Percentiles rank a stretch among this genome's conserved stretches.
These are phyloP conservation scores for Sitta carolinensis DNA, from an alignment of 2,797 vertebrate species.

Conservation along the genomic window DNA sequence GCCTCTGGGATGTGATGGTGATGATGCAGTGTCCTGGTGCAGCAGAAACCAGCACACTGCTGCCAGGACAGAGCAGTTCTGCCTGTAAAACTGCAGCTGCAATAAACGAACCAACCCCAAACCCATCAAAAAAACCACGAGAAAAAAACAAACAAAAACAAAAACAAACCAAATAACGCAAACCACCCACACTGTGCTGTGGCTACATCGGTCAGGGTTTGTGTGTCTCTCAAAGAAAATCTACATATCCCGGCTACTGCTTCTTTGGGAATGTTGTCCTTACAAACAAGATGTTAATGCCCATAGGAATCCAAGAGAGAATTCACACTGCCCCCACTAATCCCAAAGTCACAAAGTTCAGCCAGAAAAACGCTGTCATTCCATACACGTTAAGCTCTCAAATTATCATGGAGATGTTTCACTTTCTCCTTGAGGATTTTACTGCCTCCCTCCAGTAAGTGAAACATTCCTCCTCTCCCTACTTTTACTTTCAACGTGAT, in stretches of 20 bases:
- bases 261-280: background rate
- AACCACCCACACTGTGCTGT: background rate
- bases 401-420: background rate
- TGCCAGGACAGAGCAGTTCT: background rate
- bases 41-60: background rate
- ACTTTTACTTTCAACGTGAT: background rate
- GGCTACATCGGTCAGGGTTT: background rate
- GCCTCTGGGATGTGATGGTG: too few relatives aligned
- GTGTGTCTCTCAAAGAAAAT: background rate
- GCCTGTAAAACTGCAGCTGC: background rate
- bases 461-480: background rate
- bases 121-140: background rate
- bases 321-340: background rate
- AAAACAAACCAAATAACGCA: too few relatives aligned
- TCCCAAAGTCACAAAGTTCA: background rate
- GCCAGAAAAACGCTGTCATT: background rate
- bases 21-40: too few relatives aligned
- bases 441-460: background rate
- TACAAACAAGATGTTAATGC: background rate
- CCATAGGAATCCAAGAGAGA: background rate
- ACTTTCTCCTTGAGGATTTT: background rate
- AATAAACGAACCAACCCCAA: background rate
- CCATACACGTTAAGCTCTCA: rapidly evolving
- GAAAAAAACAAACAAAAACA: background rate
- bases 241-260: background rate